These are phyloP conservation scores for Tetranychus truncatus DNA, from an alignment of 2,888 invertebrate genomes.

Conservation along the genomic window DNA sequence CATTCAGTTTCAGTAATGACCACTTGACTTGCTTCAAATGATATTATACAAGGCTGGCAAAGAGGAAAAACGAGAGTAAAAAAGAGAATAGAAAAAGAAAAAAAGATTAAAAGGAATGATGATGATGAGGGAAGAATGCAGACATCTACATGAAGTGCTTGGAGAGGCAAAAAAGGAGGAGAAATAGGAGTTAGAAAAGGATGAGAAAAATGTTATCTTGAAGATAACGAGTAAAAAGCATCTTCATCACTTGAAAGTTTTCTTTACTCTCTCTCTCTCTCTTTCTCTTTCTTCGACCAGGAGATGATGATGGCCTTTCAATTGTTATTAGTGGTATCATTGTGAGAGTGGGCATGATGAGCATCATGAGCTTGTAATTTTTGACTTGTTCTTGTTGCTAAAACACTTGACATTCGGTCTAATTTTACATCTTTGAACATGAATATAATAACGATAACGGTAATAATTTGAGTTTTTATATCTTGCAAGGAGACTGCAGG, in stretches of 20 bases:
- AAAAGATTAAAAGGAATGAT: background rate
- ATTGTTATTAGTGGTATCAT: background rate
- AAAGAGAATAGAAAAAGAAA: too few relatives aligned
- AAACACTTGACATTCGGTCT: too few relatives aligned
- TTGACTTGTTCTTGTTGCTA: too few relatives aligned
- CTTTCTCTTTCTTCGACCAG: background rate
- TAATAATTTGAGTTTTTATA: too few relatives aligned
- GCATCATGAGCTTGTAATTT: too few relatives aligned
- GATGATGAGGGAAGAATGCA: background rate
- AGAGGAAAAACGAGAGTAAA: too few relatives aligned
- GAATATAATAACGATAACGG: too few relatives aligned
- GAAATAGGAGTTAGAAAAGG: background rate
- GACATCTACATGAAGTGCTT: background rate
- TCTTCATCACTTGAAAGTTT: background rate
- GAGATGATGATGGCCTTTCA: background rate
- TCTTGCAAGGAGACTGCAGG: too few relatives aligned
- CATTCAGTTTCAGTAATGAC: background rate
- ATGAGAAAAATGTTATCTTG: background rate
- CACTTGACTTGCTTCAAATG: constrained; percentile 1
- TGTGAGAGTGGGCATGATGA: background rate
- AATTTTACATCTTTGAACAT: too few relatives aligned
- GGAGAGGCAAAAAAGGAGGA: background rate
- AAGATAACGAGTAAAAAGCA: background rate
- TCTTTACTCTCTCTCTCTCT: background rate
- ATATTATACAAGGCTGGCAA: background rate